A percentile compares a stretch with the other conserved stretches of the same genome.
These are phyloP conservation scores for Coturnix japonica DNA, from an alignment of 2,113 vertebrate genomes.

Conservation along the genomic window DNA sequence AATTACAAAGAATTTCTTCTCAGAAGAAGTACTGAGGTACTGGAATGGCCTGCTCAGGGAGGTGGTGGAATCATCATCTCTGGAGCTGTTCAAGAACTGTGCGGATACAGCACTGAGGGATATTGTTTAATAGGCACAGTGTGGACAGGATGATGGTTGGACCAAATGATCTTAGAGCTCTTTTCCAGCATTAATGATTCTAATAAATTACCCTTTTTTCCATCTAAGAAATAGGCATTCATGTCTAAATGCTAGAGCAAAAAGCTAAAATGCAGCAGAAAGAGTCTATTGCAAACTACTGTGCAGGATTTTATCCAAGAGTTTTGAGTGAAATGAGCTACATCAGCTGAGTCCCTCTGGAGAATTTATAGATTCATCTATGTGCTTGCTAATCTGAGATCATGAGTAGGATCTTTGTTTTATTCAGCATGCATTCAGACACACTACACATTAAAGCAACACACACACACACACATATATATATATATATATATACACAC, in stretches of 20 bases:
- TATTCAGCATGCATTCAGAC: neutral
- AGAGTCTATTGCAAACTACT: neutral
- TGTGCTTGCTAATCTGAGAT: neutral
- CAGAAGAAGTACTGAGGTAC: too few relatives aligned
- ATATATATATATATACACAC: fast-evolving
- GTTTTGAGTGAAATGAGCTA: neutral
- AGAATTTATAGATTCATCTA: neutral
- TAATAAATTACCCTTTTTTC: neutral
- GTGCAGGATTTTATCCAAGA: neutral
- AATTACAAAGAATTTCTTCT: too few relatives aligned
- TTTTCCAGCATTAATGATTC: too few relatives aligned
- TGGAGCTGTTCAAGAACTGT: too few relatives aligned
- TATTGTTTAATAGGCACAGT: too few relatives aligned
- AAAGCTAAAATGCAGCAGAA: neutral
- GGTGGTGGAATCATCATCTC: too few relatives aligned
- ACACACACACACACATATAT: fast-evolving
- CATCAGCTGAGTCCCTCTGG: neutral
- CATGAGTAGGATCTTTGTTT: neutral
- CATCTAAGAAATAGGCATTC: neutral
- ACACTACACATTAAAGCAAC: neutral
- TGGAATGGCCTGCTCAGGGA: too few relatives aligned
- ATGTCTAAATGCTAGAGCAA: neutral
- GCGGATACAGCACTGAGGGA: too few relatives aligned
- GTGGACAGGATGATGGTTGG: too few relatives aligned
- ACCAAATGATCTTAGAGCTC: too few relatives aligned